Base-by-base conservation (phyloP, 2,113 vertebrate species). In the Anolis sagrei region DNA sequence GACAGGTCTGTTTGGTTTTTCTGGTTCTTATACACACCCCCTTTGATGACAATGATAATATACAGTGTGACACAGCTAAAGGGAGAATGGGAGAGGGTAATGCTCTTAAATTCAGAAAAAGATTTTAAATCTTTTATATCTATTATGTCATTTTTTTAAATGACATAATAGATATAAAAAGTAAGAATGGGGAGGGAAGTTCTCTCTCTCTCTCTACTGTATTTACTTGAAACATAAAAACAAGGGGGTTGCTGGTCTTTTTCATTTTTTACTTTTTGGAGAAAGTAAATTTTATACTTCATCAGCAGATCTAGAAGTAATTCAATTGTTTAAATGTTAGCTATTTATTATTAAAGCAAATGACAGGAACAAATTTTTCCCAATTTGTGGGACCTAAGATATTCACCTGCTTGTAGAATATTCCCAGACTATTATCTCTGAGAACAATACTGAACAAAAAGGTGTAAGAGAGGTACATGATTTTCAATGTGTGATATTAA, bases 1-100 rank as follows among this genome's bases (percentile, higher is more conserved):
- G 93, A 95, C 93, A 94, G 93, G 95, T 95, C 94, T 1, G 93
- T 95, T 95, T 94, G 93, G 93, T 95, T 96, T 95, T 95, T 95
- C 96, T 94, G 90, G 95, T 95, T 95, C 93, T 83, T 83, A 92
- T 82, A 93, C 92, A 95, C 94, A 93, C 85, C 87, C 88, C 88
- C 93, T 94, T 90, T 92, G 94, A 95, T 93, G 92, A 93, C 90
- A 93, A 88, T 88, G 93, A 93, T 94, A 93, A 93, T 90, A 87
- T 79, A 88, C 1, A 76, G 32, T 81, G 91, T 84, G 93, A 89
- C 86, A 91, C 23, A 80, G 82, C 81, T 86, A 78, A 92, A 89
- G 13, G 79, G 73, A 0, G 44, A 69, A 86, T 64, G 34, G 48
- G 54, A 19, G 32, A 7, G 44, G 23, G 25, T 75, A 88, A 88